These are phyloP conservation scores for Bos indicus DNA, from an alignment of 2,113 vertebrate genomes.

Conservation along the genomic window DNA sequence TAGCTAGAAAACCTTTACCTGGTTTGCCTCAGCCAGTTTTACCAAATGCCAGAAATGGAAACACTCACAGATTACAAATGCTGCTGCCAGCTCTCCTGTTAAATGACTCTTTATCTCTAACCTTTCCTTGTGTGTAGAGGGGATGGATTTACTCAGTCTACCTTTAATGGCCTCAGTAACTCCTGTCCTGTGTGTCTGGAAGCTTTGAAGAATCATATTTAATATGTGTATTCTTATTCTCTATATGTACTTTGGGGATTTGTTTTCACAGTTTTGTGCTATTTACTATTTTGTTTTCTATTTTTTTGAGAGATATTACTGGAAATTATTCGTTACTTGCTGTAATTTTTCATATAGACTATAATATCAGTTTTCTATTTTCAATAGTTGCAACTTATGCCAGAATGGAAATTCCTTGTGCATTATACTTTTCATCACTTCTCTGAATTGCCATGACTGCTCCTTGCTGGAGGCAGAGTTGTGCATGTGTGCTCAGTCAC, in stretches of 20 bases:
- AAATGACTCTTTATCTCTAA: constrained; percentile 80
- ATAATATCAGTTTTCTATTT: not conserved
- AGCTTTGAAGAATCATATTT: constrained; percentile 81
- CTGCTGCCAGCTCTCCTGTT: constrained; percentile 71
- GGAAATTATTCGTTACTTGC: not conserved
- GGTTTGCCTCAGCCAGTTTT: too few species aligned
- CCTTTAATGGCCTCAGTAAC: constrained; percentile 90
- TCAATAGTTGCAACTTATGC: not conserved
- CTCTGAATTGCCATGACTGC: too few species aligned
- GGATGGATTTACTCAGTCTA: constrained; percentile 90
- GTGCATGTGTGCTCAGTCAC: too few species aligned
- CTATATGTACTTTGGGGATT: not conserved
- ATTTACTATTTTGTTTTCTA: constrained; percentile 27
- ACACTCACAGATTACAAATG: not conserved
- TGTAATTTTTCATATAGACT: not conserved
- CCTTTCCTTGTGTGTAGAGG: constrained; percentile 90
- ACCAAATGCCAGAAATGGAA: too few species aligned
- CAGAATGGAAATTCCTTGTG: not conserved
- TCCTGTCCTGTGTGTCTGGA: constrained; percentile 85
- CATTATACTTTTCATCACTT: not conserved
- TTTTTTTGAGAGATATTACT: constrained; percentile 43
- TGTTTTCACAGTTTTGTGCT: constrained; percentile 37
- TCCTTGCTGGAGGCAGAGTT: too few species aligned
- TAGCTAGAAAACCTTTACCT: too few species aligned
- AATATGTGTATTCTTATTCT: constrained; percentile 47